Conservation (phyloP, 2,113 vertebrate species). For the Delphinus delphis region DNA sequence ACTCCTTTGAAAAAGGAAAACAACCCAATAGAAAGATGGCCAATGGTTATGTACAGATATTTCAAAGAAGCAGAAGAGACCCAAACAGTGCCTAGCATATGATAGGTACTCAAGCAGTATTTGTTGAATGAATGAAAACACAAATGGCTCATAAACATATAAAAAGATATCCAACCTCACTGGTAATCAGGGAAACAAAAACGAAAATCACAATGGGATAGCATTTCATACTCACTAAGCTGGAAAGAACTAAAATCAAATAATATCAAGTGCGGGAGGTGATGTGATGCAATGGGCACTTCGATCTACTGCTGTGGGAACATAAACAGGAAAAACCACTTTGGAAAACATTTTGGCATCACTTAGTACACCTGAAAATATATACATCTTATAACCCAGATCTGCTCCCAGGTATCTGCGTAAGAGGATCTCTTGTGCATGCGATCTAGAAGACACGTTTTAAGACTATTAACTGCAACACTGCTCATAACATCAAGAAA, state of each 20-base stretch:
- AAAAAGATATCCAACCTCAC: neutral
- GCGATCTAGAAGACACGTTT: neutral
- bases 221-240: neutral
- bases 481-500: neutral
- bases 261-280: neutral
- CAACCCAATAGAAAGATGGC: conserved; percentile 13
- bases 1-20: conserved; percentile 17
- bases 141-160: neutral
- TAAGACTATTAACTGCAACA: neutral
- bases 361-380: neutral
- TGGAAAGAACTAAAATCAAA: conserved; percentile 27
- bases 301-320: neutral
- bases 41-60: neutral
- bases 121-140: conserved; percentile 33
- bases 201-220: neutral
- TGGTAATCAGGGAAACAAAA: conserved; percentile 19
- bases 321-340: neutral
- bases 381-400: neutral
- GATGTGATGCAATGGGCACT: neutral
- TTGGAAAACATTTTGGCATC: neutral
- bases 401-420: neutral
- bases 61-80: neutral
- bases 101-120: neutral
- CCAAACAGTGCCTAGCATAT: neutral
- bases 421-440: neutral